Evolutionary conservation across 92 coral and sea anemone genomes (phyloP).

Genomic region (Palythoa grandiflora): DNA sequence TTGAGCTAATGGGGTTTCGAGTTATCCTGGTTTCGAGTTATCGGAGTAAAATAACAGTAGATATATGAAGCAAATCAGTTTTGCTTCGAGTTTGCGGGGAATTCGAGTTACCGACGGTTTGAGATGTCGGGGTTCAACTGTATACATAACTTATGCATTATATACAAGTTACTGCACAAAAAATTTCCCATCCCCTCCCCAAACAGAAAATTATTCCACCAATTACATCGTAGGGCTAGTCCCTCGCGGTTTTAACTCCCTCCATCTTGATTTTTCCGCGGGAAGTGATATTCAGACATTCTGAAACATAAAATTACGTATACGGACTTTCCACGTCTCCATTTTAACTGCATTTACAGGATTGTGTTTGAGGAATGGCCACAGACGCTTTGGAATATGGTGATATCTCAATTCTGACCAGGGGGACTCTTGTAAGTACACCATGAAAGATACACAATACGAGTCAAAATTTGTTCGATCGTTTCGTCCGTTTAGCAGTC

Average conservation of each 20-base stretch:
- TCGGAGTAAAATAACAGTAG: no score
- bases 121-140: no score
- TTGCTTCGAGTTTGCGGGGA: no score
- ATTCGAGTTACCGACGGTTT: no score
- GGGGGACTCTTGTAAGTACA: constrained; percentile 92
- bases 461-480: no score
- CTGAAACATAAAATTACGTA: no score
- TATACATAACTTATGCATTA: no score
- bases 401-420: constrained; percentile 87
- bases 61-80: no score
- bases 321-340: not conserved
- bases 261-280: constrained; percentile 55
- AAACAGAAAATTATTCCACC: not conserved
- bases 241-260: constrained; percentile 31
- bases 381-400: constrained; percentile 89
- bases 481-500: no score
- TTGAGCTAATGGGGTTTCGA: no score
- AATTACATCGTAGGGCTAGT: constrained; percentile 40
- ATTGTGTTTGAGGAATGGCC: constrained; percentile 59
- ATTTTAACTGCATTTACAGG: not conserved
- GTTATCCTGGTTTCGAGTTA: no score
- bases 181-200: not conserved
- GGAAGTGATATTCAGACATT: not conserved
- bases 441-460: no score
- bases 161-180: not conserved